A percentile compares a stretch with the other conserved stretches of the same genome.
phyloP scores from a whole-genome alignment of 2,888 invertebrate species.

The Pteria penguin region DNA sequence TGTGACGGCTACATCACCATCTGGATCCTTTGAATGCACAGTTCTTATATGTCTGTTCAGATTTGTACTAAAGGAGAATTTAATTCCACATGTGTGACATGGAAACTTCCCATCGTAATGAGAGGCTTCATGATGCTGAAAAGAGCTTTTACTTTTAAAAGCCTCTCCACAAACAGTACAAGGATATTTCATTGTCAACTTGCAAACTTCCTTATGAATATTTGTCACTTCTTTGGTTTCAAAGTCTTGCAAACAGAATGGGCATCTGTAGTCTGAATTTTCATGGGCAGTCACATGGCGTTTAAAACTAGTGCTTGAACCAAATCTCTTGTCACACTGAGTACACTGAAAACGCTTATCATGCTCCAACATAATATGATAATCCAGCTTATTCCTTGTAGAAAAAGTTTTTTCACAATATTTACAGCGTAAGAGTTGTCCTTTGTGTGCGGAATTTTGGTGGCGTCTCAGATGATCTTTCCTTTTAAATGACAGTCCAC shows the following conservation, averaged over 20 bases:
- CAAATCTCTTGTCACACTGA: constrained; percentile 17
- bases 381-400: constrained; percentile 9
- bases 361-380: constrained; percentile 19
- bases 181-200: constrained; percentile 1
- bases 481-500: constrained; percentile 10
- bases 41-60: constrained; percentile 22
- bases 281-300: constrained; percentile 19
- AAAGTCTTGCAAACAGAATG: constrained; percentile 10
- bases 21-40: constrained; percentile 3
- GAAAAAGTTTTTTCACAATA: constrained; percentile 17
- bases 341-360: constrained; percentile 15
- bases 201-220: constrained; percentile 12
- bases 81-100: constrained; percentile 21
- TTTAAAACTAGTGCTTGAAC: constrained; percentile 20
- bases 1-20: not conserved
- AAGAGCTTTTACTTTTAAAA: constrained; percentile 23
- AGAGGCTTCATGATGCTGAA: constrained; percentile 28
- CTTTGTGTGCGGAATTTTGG: constrained; percentile 8
- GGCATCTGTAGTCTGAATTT: constrained; percentile 13
- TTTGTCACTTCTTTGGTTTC: constrained; percentile 9
- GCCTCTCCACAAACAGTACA: constrained; percentile 23
- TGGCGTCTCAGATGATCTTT: constrained; percentile 6
- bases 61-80: constrained; percentile 25
- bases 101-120: constrained; percentile 30
- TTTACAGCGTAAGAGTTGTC: constrained; percentile 1